A percentile compares a stretch with the other conserved stretches of the same genome.
Evolutionary conservation across 2,797 vertebrate genomes (phyloP).

Genomic region (Hylomyscus alleni): DNA sequence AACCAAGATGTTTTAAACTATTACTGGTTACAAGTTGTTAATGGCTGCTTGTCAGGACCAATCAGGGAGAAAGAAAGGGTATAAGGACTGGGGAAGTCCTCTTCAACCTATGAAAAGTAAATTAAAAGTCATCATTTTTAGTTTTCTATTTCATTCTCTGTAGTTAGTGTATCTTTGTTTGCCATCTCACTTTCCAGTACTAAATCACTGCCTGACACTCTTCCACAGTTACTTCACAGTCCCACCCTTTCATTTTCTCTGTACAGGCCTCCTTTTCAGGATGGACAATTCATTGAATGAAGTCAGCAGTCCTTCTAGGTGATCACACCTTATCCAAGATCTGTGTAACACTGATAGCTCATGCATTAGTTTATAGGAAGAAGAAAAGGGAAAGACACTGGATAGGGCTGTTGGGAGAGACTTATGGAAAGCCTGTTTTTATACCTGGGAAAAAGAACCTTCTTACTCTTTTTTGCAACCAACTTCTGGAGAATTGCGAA

Average conservation of each 20-base stretch:
- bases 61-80: neutral
- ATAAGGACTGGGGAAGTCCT: neutral
- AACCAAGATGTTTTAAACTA: neutral
- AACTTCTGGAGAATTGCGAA: too few species aligned
- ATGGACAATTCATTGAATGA: too few species aligned
- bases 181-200: neutral
- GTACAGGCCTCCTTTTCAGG: neutral
- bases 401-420: neutral
- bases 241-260: neutral
- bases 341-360: neutral
- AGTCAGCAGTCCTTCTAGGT: neutral
- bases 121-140: too few species aligned
- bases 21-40: too few species aligned
- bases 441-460: neutral
- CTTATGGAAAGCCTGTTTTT: neutral
- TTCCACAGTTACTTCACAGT: neutral
- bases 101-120: neutral
- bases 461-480: neutral
- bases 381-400: neutral
- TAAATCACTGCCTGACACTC: neutral
- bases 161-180: neutral
- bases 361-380: neutral
- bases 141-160: neutral
- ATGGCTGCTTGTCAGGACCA: neutral
- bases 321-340: neutral